Evolutionary conservation across 2,113 vertebrate species (phyloP), one percentile per base, ranked within the genome.

Genomic region (Gila orcuttii): DNA sequence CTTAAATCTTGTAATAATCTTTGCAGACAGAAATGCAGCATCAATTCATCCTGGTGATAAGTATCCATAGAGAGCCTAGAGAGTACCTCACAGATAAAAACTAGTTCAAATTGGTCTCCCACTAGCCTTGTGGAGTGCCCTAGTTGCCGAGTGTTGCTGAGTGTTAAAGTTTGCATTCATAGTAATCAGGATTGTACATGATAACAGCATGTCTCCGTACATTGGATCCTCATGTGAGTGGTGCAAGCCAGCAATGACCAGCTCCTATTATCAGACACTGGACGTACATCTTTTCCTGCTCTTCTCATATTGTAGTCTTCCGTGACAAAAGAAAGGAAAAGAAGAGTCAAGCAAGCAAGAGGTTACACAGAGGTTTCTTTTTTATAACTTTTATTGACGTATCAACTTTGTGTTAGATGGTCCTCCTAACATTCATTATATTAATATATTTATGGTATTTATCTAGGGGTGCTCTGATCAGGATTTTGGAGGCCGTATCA

Each of bases 111-210:
- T 28, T 50, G 12, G 39, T 81, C 75, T 86, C 82, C 39, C 36
- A 81, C 33, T n/a, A 77, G 17, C 57, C 42, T 42, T 9, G 42
- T 23, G 19, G 12, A 50, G 17, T 17, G n/a, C 47, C 45, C 50
- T 31, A 15, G 69, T 80, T 45, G 28, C 52, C n/a, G 19, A n/a
- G n/a, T n/a, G 28, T 60, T 6, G 6, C 64, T 68, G 28, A 68
- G 80, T 45, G 62, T 60, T 50, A 47, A 39, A n/a, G 71, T 69
- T 75, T 66, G 59, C 64, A 28, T 57, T 42, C 4, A 52, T 59
- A n/a, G 59, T 68, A 68, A 85, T 75, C 57, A 3, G 23, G 52
- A 62, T 77, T 62, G 78, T 47, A 84, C 52, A 82, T 71, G 59
- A 36, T 68, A 68, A 15, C 66, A 36, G 66, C 31, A 33, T 68